A percentile compares a stretch with the other conserved stretches of the same genome.
These are phyloP conservation scores for Timema cristinae DNA, from an alignment of 2,888 invertebrate genomes.

Conservation along the genomic window DNA sequence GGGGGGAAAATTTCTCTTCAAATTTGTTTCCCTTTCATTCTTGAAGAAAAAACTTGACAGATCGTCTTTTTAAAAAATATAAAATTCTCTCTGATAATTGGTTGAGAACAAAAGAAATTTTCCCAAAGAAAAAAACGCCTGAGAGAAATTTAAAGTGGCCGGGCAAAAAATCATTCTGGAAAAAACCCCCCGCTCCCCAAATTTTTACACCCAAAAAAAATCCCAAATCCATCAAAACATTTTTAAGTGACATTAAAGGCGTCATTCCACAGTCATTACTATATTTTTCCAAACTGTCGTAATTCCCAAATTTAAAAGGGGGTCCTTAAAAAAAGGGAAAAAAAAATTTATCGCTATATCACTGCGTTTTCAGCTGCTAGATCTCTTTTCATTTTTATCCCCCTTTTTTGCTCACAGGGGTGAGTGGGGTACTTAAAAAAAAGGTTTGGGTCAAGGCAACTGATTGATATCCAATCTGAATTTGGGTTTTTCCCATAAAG, in stretches of 20 bases:
- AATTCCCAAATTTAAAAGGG: not conserved
- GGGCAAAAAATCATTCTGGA: not conserved
- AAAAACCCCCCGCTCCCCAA: not conserved
- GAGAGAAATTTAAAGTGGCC: not conserved
- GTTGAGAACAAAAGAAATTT: not conserved
- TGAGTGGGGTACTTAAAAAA: slow-evolving; percentile 1
- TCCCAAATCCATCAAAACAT: not conserved
- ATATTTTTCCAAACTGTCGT: not conserved
- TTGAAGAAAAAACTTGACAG: not conserved
- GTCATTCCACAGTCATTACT: not conserved
- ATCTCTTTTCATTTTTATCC: not conserved
- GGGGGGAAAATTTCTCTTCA: not conserved
- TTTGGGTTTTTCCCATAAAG: not conserved
- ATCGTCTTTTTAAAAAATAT: not conserved
- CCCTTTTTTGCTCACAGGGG: not conserved
- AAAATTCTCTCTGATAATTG: slow-evolving; percentile 7
- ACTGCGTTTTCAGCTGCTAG: not conserved
- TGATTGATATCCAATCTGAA: not conserved
- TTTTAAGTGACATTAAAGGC: not conserved
- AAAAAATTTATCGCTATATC: not conserved
- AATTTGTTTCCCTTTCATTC: not conserved
- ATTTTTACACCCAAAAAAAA: not conserved
- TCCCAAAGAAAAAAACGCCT: not conserved
- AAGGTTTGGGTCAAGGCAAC: not conserved
- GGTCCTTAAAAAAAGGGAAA: slow-evolving; percentile 1